These are phyloP conservation scores for Myripristis murdjan DNA, from an alignment of 2,797 vertebrate species.

Conservation along the genomic window DNA sequence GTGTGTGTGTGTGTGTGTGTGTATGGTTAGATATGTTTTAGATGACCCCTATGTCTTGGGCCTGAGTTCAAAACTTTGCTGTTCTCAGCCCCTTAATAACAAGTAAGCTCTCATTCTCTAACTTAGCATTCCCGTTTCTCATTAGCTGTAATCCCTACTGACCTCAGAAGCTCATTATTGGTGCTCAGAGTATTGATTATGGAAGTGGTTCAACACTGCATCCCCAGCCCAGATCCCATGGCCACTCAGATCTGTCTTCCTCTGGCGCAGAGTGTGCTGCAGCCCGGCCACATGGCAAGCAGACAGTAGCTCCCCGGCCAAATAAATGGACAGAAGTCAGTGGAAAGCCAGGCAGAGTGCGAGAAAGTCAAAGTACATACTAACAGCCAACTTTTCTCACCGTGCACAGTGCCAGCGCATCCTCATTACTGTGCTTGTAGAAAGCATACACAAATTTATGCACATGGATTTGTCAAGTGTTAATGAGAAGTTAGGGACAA, in stretches of 20 bases:
- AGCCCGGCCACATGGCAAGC: neutral
- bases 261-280: neutral
- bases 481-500: too few relatives aligned
- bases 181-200: slow-evolving; percentile 59
- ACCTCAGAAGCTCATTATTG: slow-evolving; percentile 42
- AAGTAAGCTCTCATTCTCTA: slow-evolving; percentile 9
- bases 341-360: neutral
- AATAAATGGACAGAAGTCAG: slow-evolving; percentile 2
- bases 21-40: slow-evolving; percentile 4
- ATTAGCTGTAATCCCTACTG: slow-evolving; percentile 47
- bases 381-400: neutral
- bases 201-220: slow-evolving; percentile 35
- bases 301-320: slow-evolving; percentile 5
- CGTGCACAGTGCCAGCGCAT: neutral
- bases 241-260: slow-evolving; percentile 17
- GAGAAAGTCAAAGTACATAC: neutral
- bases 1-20: neutral
- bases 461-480: neutral
- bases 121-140: slow-evolving; percentile 25
- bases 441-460: neutral
- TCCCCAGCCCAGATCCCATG: slow-evolving; percentile 20
- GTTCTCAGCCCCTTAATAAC: slow-evolving; percentile 41
- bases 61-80: slow-evolving; percentile 42
- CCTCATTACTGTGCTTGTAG: neutral
- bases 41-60: slow-evolving; percentile 47